Percentiles rank a stretch among this genome's conserved stretches.
These are phyloP conservation scores for Calonectris borealis DNA, from an alignment of 2,113 vertebrate genomes.

Conservation along the genomic window DNA sequence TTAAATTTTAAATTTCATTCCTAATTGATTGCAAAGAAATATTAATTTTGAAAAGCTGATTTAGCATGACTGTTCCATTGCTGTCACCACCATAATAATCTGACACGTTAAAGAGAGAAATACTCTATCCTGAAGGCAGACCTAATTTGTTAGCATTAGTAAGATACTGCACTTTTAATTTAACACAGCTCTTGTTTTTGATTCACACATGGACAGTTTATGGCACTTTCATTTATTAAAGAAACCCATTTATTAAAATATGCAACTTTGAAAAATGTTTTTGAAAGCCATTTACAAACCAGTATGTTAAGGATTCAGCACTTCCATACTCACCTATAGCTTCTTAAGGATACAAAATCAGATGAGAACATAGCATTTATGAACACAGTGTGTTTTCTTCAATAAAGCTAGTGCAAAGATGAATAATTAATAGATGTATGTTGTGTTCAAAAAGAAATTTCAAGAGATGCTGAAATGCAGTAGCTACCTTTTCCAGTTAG, in stretches of 20 bases:
- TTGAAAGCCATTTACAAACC: constrained; percentile 52
- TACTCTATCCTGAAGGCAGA: constrained; percentile 46
- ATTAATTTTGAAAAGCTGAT: constrained; percentile 69
- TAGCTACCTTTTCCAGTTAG: neutral
- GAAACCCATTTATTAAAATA: constrained; percentile 62
- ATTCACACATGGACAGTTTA: constrained; percentile 70
- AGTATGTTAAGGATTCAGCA: neutral
- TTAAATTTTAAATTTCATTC: constrained; percentile 49
- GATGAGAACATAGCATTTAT: constrained; percentile 46
- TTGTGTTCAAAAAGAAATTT: constrained; percentile 46
- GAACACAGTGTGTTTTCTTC: constrained; percentile 44
- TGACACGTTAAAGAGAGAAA: constrained; percentile 59
- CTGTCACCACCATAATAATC: constrained; percentile 46
- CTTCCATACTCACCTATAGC: neutral
- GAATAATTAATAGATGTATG: neutral
- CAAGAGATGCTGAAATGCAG: neutral
- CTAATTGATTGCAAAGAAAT: constrained; percentile 65
- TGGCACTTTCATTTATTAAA: constrained; percentile 73
- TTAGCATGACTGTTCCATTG: constrained; percentile 48
- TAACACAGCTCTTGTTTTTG: constrained; percentile 65
- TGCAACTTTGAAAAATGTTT: constrained; percentile 36
- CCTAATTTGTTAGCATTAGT: constrained; percentile 79
- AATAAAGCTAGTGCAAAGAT: constrained; percentile 43
- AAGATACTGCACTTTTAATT: constrained; percentile 70
- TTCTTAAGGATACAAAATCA: constrained; percentile 30